These are phyloP conservation scores for Choloepus didactylus DNA, from an alignment of 2,797 vertebrate species.

Conservation along the genomic window DNA sequence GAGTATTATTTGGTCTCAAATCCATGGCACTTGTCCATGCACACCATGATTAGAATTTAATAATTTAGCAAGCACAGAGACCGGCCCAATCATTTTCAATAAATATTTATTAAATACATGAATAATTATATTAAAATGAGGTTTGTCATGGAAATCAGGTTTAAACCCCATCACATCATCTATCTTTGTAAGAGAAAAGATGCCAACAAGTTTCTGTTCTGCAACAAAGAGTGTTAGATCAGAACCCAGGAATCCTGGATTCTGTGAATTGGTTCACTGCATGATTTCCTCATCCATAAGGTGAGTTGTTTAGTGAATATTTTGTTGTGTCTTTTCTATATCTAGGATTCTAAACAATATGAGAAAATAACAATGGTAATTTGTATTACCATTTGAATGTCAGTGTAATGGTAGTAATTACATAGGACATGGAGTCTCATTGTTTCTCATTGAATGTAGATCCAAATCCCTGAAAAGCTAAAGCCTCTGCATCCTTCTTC, in stretches of 20 bases:
- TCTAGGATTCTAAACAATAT: neutral
- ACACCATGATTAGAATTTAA: conserved; percentile 46
- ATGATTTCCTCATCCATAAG: accelerated
- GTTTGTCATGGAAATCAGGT: neutral
- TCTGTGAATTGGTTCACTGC: accelerated
- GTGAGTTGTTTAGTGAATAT: too few species aligned
- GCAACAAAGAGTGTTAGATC: accelerated
- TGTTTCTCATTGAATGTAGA: neutral
- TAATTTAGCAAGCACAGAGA: conserved; percentile 55
- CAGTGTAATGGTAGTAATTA: accelerated
- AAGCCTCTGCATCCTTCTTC: accelerated
- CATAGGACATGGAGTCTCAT: accelerated
- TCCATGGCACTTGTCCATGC: neutral
- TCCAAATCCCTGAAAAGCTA: accelerated
- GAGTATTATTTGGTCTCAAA: too few species aligned
- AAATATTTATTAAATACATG: conserved; percentile 69
- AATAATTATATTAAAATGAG: conserved; percentile 35
- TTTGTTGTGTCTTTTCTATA: accelerated
- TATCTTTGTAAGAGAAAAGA: neutral
- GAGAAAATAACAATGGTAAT: neutral
- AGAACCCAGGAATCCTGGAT: neutral
- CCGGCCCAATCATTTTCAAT: neutral
- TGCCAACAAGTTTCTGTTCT: neutral
- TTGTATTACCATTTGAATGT: too few species aligned
- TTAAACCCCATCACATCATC: neutral